Percentiles rank a stretch among this genome's conserved stretches.
Evolutionary conservation across 2,113 vertebrate species (phyloP).

Genomic region (Ancistrus triradiatus): DNA sequence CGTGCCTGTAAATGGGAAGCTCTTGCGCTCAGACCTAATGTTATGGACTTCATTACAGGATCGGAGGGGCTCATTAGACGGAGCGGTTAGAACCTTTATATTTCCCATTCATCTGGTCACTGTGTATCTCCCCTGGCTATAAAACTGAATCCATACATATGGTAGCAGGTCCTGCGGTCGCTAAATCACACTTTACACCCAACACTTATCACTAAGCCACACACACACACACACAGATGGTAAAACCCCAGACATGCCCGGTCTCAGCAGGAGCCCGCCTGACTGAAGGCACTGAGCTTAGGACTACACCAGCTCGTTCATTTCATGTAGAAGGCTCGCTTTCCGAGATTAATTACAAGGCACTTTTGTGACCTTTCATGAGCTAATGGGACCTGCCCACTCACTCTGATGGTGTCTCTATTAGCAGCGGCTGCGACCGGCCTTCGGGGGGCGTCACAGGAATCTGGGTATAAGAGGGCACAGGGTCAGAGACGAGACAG

Average conservation of each 20-base stretch:
- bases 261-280: background rate
- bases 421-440: slow-evolving; percentile 17
- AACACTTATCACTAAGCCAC: slow-evolving; percentile 10
- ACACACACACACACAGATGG: slow-evolving; percentile 6
- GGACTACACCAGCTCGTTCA: background rate
- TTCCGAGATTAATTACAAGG: slow-evolving; percentile 34
- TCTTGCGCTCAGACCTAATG: slow-evolving; percentile 12
- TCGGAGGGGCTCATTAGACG: slow-evolving; percentile 46
- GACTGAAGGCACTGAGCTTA: background rate
- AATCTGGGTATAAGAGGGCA: slow-evolving; percentile 32
- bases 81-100: slow-evolving; percentile 32
- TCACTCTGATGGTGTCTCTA: slow-evolving; percentile 30
- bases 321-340: slow-evolving; percentile 8
- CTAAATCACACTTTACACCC: slow-evolving; percentile 42
- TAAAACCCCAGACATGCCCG: background rate
- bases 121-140: slow-evolving; percentile 27
- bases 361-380: slow-evolving; percentile 32
- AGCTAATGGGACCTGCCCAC: background rate
- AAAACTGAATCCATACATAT: slow-evolving; percentile 36
- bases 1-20: slow-evolving; percentile 9
- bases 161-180: slow-evolving; percentile 29
- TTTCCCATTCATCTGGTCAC: slow-evolving; percentile 31
- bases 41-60: slow-evolving; percentile 35
- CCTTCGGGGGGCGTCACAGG: slow-evolving; percentile 34
- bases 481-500: slow-evolving; percentile 15